These are phyloP conservation scores for Phoeniculus purpureus DNA, from an alignment of 2,797 vertebrate genomes.

Conservation along the genomic window DNA sequence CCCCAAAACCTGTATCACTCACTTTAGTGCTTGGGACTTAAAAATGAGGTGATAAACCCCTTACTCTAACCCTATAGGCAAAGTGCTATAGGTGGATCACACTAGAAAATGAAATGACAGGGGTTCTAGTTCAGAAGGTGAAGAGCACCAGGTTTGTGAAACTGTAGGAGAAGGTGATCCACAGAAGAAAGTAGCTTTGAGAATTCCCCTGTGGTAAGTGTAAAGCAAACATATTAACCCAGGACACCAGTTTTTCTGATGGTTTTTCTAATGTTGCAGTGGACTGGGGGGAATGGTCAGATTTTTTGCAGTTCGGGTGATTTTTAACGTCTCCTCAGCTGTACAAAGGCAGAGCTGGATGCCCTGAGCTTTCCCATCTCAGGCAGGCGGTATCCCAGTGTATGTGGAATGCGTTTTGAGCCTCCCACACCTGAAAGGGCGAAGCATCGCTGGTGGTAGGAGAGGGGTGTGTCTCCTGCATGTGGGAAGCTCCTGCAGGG, in stretches of 20 bases:
- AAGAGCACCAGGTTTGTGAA: not conserved
- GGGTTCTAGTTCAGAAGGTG: not conserved
- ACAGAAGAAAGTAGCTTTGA: not conserved
- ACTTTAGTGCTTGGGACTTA: not conserved
- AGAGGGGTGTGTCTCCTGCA: conserved; percentile 42
- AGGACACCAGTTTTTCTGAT: not conserved
- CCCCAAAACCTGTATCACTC: not conserved
- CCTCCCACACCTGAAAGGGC: conserved; percentile 27
- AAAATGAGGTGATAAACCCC: not conserved
- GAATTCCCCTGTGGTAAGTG: not conserved
- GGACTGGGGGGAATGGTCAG: not conserved
- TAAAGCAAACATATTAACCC: not conserved
- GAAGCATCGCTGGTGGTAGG: conserved; percentile 46
- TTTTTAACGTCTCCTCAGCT: not conserved
- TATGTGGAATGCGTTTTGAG: not conserved
- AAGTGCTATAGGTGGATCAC: not conserved
- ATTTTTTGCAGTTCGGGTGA: not conserved
- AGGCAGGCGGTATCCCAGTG: not conserved
- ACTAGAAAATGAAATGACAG: not conserved
- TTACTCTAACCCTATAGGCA: not conserved
- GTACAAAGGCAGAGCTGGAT: not conserved
- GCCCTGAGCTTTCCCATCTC: not conserved
- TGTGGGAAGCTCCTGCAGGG: conserved; percentile 67
- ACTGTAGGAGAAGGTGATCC: not conserved
- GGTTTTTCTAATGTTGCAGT: not conserved